phyloP scores from a whole-genome alignment of 2,888 invertebrate species.

The Mactromeris polynyma region DNA sequence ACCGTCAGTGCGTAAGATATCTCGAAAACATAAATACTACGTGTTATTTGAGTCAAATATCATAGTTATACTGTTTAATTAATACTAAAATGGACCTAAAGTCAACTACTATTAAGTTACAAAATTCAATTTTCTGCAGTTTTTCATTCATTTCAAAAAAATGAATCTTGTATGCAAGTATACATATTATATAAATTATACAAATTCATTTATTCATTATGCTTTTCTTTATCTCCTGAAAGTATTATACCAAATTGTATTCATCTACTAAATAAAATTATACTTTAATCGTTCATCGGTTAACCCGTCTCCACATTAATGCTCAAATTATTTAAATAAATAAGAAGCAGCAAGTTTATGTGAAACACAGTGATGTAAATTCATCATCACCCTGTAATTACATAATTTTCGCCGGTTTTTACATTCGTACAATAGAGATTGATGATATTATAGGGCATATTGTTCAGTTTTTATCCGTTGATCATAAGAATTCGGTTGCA shows the following conservation, averaged over 20 bases:
- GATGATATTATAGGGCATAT: background rate
- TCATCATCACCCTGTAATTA: background rate
- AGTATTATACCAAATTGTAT: background rate
- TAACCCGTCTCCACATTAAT: background rate
- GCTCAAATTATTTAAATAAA: constrained; percentile 5
- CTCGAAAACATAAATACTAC: background rate
- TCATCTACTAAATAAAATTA: background rate
- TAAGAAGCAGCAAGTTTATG: background rate
- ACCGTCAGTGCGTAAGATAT: background rate
- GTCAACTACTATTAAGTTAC: background rate
- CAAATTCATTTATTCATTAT: background rate
- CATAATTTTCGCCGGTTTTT: background rate
- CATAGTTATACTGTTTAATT: background rate
- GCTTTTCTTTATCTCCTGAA: background rate
- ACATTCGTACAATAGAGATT: background rate
- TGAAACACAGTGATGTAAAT: background rate
- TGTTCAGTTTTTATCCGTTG: background rate
- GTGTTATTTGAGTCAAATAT: background rate
- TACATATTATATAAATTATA: background rate
- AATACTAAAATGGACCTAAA: background rate
- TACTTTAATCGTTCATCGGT: background rate
- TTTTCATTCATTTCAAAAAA: background rate
- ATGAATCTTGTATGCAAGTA: background rate
- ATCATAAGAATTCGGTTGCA: background rate
- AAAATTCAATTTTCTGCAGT: background rate